Percentiles rank a stretch among this genome's conserved stretches.
These are phyloP conservation scores for Unio delphinus DNA, from an alignment of 2,888 invertebrate species.

Conservation along the genomic window DNA sequence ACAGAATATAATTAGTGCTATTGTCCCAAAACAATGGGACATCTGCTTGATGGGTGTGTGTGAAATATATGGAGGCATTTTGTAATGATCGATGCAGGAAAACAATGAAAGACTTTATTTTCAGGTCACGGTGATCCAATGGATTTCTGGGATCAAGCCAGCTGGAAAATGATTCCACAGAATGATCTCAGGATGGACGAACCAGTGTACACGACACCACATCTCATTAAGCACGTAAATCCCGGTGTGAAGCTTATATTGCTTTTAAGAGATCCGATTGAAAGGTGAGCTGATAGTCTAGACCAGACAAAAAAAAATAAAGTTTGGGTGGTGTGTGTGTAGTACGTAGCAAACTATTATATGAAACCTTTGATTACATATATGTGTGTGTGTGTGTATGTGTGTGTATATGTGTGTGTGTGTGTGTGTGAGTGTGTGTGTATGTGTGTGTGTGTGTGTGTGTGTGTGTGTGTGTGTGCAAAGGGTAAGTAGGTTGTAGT, in stretches of 20 bases:
- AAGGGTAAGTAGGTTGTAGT: too few relatives aligned
- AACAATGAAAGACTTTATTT: neutral
- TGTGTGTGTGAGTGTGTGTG: too few relatives aligned
- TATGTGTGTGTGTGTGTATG: too few relatives aligned
- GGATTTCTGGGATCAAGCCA: constrained; percentile 57
- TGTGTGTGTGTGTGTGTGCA: too few relatives aligned
- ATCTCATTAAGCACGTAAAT: constrained; percentile 43
- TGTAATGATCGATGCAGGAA: too few relatives aligned
- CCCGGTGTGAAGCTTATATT: constrained; percentile 53
- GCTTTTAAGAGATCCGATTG: constrained; percentile 53
- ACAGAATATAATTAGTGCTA: neutral
- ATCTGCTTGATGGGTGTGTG: neutral
- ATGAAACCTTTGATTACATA: too few relatives aligned
- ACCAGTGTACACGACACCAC: constrained; percentile 43
- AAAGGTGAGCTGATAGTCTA: constrained; percentile 36
- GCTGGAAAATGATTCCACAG: constrained; percentile 50
- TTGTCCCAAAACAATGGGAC: neutral
- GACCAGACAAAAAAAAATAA: too few relatives aligned
- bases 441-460: too few relatives aligned
- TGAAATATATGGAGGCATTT: neutral
- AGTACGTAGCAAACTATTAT: too few relatives aligned
- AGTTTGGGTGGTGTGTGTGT: too few relatives aligned
- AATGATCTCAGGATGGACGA: constrained; percentile 33
- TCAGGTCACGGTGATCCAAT: constrained; percentile 59
- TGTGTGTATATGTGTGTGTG: too few relatives aligned